Evolutionary conservation across 2,888 invertebrate species (phyloP), one percentile per base, ranked within the genome.

Genomic region (Melieria picta): DNA sequence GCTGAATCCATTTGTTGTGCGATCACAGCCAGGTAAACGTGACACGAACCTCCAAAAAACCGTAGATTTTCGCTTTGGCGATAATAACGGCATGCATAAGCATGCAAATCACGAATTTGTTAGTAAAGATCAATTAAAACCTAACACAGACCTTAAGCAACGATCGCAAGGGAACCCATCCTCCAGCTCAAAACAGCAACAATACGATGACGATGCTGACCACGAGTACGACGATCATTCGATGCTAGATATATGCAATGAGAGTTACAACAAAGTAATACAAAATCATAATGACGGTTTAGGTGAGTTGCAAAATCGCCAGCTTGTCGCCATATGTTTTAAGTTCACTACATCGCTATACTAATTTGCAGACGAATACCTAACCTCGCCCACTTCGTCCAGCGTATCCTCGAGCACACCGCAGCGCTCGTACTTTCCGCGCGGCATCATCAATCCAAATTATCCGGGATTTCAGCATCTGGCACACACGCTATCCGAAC

Each of bases 391-490:
- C 50, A 75, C 76, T 45, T 77, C 77, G 42, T 77, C 77, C 3
- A 77, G 72, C 42, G 74, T 64, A 45, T 77, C 75, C 7, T 71
- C 74, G 50, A 74, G 68, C 42, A 77, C 75, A 45, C 77, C 81
- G 66, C 80, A 82, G 65, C 79, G 78, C 64, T 79, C 79, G 10
- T 79, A 81, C 74, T 88, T 89, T 81, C 91, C 91, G 69, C 89
- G 92, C 78, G 93, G 94, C 77, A 93, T 94, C 79, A 91, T 93
- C 80, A 94, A 94, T 88, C 94, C 94, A 65, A 94, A 94, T 87
- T 94, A 94, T 87, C 92, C 94, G 42, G 94, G 94, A 71, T 94
- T 94, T 86, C 93, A 94, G 84, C 93, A 94, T 85, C 89, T 94
- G 80, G 94, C 93, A 16, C 91, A 93, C 81, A 92, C 92, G 74